Evolutionary conservation across 2,888 invertebrate species (phyloP).

Genomic region (Serripes groenlandicus): DNA sequence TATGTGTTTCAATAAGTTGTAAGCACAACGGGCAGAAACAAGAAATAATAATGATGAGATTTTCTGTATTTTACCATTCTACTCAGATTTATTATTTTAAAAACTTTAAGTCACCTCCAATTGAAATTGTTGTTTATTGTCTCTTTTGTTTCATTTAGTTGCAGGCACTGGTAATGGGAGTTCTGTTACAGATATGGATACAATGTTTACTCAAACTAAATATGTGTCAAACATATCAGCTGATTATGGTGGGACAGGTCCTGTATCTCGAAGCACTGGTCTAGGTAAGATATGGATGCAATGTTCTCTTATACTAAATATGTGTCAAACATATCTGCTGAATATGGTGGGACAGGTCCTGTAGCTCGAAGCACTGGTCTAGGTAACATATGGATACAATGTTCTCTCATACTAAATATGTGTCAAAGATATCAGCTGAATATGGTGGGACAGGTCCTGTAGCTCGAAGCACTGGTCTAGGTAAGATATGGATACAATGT

Average conservation of each 20-base stretch:
- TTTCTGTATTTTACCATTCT: too few relatives aligned
- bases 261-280: slow-evolving; percentile 68
- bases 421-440: slow-evolving; percentile 73
- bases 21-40: too few relatives aligned
- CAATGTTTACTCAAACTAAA: slow-evolving; percentile 72
- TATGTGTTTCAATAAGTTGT: too few relatives aligned
- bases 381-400: slow-evolving; percentile 73
- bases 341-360: slow-evolving; percentile 74
- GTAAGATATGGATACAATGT: slow-evolving; percentile 75
- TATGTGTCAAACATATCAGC: slow-evolving; percentile 75
- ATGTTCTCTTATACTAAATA: slow-evolving; percentile 57
- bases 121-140: too few relatives aligned
- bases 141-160: slow-evolving; percentile 64
- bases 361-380: slow-evolving; percentile 71
- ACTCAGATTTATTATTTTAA: too few relatives aligned
- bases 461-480: slow-evolving; percentile 71
- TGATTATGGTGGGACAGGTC: slow-evolving; percentile 77
- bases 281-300: not conserved
- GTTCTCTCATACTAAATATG: slow-evolving; percentile 73
- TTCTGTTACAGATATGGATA: slow-evolving; percentile 73
- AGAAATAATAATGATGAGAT: too few relatives aligned
- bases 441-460: slow-evolving; percentile 78
- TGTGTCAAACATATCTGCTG: slow-evolving; percentile 72
- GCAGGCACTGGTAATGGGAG: slow-evolving; percentile 74
- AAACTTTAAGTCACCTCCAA: too few relatives aligned